These are phyloP conservation scores for Corythornis vintsioides DNA, from an alignment of 2,113 vertebrate species.

Conservation along the genomic window DNA sequence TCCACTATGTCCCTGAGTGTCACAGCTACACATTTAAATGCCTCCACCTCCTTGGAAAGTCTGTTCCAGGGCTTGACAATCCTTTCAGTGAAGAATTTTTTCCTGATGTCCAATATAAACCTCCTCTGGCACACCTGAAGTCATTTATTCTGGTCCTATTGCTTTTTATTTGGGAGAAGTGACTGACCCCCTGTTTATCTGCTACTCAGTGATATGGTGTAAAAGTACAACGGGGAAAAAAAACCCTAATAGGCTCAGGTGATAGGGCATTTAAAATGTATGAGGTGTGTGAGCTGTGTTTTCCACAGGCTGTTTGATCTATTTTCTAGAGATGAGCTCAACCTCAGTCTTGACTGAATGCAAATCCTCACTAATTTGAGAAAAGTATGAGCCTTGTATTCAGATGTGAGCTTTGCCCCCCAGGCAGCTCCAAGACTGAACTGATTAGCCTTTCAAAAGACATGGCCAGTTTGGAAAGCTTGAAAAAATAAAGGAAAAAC, in stretches of 20 bases:
- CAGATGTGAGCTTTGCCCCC: slow-evolving; percentile 60
- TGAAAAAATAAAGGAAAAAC: slow-evolving; percentile 10
- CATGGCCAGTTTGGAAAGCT: neutral
- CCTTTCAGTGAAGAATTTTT: neutral
- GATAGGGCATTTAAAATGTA: neutral
- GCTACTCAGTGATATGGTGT: neutral
- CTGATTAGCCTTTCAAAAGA: slow-evolving; percentile 49
- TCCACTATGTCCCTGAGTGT: neutral
- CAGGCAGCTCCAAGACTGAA: slow-evolving; percentile 38
- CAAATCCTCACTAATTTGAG: slow-evolving; percentile 58
- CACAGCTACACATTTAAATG: accelerated
- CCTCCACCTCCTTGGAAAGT: neutral
- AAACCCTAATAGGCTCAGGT: neutral
- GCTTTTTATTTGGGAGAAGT: neutral
- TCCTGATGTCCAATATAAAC: neutral
- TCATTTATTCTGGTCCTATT: neutral
- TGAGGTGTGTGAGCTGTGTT: slow-evolving; percentile 32
- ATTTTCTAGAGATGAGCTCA: slow-evolving; percentile 53
- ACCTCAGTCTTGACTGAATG: slow-evolving; percentile 24
- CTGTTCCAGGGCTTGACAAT: neutral
- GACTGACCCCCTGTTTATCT: neutral
- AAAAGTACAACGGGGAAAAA: neutral
- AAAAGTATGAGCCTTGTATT: slow-evolving; percentile 62
- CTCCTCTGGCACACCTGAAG: neutral
- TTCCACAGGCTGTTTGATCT: slow-evolving; percentile 35